Evolutionary conservation across 2,888 invertebrate genomes (phyloP).

Genomic region (Drosophila niveifrons): DNA sequence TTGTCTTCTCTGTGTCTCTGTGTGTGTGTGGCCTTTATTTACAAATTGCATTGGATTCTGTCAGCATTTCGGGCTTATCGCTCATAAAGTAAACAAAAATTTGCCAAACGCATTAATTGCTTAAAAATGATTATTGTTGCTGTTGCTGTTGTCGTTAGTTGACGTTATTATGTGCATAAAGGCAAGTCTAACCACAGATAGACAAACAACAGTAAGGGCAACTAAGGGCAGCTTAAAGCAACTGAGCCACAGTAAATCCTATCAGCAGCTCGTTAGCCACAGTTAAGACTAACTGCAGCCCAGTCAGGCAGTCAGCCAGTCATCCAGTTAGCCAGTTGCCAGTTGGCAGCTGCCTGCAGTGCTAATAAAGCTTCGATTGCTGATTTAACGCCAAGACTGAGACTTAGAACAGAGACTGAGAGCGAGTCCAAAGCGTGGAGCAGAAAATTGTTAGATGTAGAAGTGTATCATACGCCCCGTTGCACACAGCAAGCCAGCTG

Average conservation of each 20-base stretch:
- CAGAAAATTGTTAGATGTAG: conserved; percentile 62
- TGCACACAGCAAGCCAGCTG: conserved; percentile 55
- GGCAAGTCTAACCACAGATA: conserved; percentile 31
- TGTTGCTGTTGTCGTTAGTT: conserved; percentile 20
- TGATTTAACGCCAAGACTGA: conserved; percentile 69
- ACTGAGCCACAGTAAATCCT: conserved; percentile 73
- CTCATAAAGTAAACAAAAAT: conserved; percentile 69
- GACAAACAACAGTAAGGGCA: conserved; percentile 6
- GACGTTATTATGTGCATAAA: conserved; percentile 14
- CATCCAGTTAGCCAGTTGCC: conserved; percentile 28
- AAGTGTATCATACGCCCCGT: conserved; percentile 71
- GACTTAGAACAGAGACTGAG: conserved; percentile 6
- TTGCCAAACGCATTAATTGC: conserved; percentile 74
- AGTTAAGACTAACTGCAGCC: conserved; percentile 62
- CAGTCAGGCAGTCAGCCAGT: conserved; percentile 18
- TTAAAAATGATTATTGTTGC: conserved; percentile 61
- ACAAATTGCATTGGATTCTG: conserved; percentile 70
- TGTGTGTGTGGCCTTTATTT: conserved; percentile 50
- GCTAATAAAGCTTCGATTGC: conserved; percentile 81
- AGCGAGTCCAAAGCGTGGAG: conserved; percentile 38
- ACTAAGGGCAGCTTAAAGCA: conserved; percentile 58
- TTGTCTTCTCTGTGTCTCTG: conserved; percentile 33
- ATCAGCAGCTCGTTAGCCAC: conserved; percentile 75
- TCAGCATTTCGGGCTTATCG: conserved; percentile 70
- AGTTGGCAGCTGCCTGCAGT: conserved; percentile 56